phyloP scores from a whole-genome alignment of 2,113 vertebrate genomes.

The Syrmaticus mikado region DNA sequence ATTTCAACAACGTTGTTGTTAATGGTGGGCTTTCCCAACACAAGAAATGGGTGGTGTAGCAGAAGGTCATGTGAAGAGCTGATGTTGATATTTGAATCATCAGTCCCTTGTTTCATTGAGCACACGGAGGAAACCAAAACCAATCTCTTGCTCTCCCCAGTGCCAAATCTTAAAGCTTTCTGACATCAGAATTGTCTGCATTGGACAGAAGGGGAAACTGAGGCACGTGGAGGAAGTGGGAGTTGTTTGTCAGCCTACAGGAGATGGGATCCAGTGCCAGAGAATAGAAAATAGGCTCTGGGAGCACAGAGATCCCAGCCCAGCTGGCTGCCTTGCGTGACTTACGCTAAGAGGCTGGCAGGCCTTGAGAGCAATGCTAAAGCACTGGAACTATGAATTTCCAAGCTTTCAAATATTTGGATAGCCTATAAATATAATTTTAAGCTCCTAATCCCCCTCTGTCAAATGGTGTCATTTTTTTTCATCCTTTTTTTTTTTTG shows the following conservation, averaged over 20 bases:
- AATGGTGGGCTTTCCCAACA: neutral
- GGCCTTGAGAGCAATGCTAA: slow-evolving; percentile 23
- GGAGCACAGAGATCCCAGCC: neutral
- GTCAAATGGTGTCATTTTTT: neutral
- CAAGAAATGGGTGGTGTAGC: rapidly evolving
- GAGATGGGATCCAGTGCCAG: neutral
- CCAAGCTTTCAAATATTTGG: slow-evolving; percentile 58
- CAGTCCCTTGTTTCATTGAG: neutral
- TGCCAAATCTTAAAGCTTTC: neutral
- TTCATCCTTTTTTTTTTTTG: neutral
- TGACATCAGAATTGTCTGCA: neutral
- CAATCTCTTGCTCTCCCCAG: rapidly evolving
- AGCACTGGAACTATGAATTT: slow-evolving; percentile 48
- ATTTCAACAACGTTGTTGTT: neutral
- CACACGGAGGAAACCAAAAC: neutral
- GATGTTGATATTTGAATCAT: neutral
- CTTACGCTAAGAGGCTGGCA: slow-evolving; percentile 34
- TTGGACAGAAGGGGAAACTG: neutral
- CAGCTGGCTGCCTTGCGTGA: slow-evolving; percentile 6
- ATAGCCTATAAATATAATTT: slow-evolving; percentile 58
- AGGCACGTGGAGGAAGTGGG: neutral
- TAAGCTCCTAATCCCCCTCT: slow-evolving; percentile 54
- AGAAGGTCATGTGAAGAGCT: neutral
- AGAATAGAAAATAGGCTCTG: neutral
- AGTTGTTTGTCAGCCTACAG: neutral